phyloP scores from a whole-genome alignment of 2,113 vertebrate species.

The Chaetodon trifascialis region DNA sequence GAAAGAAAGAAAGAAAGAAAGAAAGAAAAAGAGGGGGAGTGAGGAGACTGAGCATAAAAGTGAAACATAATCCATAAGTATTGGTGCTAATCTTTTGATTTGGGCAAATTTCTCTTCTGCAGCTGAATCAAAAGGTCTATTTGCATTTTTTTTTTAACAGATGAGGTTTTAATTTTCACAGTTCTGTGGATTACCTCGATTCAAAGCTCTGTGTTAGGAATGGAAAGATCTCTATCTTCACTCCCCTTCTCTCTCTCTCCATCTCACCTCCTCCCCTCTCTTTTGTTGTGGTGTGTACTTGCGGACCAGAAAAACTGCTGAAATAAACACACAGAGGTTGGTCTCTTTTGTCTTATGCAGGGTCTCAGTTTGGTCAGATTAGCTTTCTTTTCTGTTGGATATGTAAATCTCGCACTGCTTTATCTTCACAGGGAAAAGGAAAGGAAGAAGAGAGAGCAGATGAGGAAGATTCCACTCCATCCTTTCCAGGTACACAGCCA shows the following conservation, averaged over 20 bases:
- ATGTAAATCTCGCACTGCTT: constrained; percentile 49
- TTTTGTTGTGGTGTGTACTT: constrained; percentile 1
- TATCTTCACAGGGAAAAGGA: constrained; percentile 18
- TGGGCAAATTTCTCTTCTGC: constrained; percentile 66
- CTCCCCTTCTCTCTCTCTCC: constrained; percentile 33
- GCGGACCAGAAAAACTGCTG: not conserved
- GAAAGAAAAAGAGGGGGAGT: not conserved
- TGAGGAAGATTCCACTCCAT: constrained; percentile 31
- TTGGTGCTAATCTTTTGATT: constrained; percentile 78
- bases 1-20: not conserved
- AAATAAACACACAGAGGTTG: constrained; percentile 51
- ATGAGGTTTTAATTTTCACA: constrained; percentile 81
- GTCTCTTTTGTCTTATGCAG: constrained; percentile 48
- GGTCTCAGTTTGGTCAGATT: constrained; percentile 58
- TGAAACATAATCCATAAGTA: constrained; percentile 70
- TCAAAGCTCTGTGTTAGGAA: constrained; percentile 75
- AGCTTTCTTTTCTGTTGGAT: constrained; percentile 50
- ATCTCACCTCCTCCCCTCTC: constrained; percentile 24
- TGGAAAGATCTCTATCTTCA: constrained; percentile 74
- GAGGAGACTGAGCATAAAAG: constrained; percentile 54
- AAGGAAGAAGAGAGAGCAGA: not conserved
- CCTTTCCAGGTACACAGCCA: constrained; percentile 20
- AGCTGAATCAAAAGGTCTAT: constrained; percentile 78
- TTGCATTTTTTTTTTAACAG: constrained; percentile 67
- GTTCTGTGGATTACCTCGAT: constrained; percentile 76